These are phyloP conservation scores for Crematogaster levior DNA, from an alignment of 2,888 invertebrate genomes.

Conservation along the genomic window DNA sequence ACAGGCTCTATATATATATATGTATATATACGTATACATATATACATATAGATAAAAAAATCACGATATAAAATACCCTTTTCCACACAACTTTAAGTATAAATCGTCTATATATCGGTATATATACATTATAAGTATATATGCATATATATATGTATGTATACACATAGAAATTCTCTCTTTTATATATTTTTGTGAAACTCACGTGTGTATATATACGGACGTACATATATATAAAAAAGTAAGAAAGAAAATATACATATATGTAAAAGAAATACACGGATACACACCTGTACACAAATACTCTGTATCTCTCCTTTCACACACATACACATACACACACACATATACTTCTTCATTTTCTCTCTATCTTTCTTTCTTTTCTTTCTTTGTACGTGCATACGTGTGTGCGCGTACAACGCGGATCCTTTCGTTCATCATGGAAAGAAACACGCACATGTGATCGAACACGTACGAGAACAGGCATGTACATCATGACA, in stretches of 20 bases:
- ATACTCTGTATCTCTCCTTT: conserved; percentile 53
- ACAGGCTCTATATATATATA: conserved; percentile 79
- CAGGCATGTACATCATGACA: conserved; percentile 40
- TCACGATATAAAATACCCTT: conserved; percentile 75
- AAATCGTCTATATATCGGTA: conserved; percentile 78
- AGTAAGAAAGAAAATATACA: conserved; percentile 63
- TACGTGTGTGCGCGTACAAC: conserved; percentile 14
- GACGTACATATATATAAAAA: conserved; percentile 77
- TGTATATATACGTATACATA: conserved; percentile 63
- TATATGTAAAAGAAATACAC: conserved; percentile 65
- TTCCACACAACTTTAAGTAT: conserved; percentile 83
- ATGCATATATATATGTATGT: conserved; percentile 67
- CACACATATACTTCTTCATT: conserved; percentile 28
- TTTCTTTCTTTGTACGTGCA: conserved; percentile 38
- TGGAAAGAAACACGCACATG: conserved; percentile 67
- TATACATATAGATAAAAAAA: conserved; percentile 70
- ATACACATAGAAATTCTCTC: conserved; percentile 80
- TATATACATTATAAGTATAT: conserved; percentile 74
- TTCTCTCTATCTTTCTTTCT: conserved; percentile 10
- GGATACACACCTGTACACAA: conserved; percentile 70
- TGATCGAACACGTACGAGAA: conserved; percentile 58
- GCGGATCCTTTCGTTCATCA: conserved; percentile 36
- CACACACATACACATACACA: conserved; percentile 26
- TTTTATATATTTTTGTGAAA: conserved; percentile 86
- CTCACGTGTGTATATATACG: conserved; percentile 84